Conservation (phyloP, 2,888 invertebrate genomes). For the Trachelus stipa region DNA sequence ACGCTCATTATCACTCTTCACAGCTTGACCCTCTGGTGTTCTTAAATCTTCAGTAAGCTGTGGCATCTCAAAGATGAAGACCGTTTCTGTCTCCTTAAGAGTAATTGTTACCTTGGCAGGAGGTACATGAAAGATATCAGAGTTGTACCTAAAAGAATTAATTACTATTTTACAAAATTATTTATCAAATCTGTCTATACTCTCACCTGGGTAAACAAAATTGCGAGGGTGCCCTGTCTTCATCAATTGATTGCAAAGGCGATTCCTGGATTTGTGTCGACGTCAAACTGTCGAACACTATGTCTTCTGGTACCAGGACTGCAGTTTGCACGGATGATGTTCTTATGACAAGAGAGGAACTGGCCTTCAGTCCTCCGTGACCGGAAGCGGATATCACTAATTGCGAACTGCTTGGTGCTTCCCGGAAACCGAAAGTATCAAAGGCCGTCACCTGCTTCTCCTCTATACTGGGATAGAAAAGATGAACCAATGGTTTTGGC, state of each 20-base stretch:
- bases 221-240: constrained; percentile 46
- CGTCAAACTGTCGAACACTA: constrained; percentile 42
- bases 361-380: constrained; percentile 10
- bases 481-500: constrained; percentile 64
- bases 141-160: constrained; percentile 27
- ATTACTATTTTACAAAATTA: no score
- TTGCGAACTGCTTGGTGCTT: constrained; percentile 23
- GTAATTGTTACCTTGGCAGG: constrained; percentile 73
- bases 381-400: constrained; percentile 16
- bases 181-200: neutral
- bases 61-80: constrained; percentile 74
- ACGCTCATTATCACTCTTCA: constrained; percentile 74
- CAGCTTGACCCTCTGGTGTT: constrained; percentile 70
- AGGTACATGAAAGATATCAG: constrained; percentile 22
- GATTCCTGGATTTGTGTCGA: constrained; percentile 28
- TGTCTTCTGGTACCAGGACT: constrained; percentile 26
- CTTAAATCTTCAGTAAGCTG: constrained; percentile 74
- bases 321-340: constrained; percentile 29
- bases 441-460: constrained; percentile 51
- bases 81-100: constrained; percentile 77
- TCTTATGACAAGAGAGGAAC: constrained; percentile 26
- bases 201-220: constrained; percentile 52
- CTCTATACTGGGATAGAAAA: constrained; percentile 51
- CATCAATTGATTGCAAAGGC: constrained; percentile 20
- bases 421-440: constrained; percentile 29